Conservation (phyloP, 2,113 vertebrate genomes). For the Dipodomys spectabilis region DNA sequence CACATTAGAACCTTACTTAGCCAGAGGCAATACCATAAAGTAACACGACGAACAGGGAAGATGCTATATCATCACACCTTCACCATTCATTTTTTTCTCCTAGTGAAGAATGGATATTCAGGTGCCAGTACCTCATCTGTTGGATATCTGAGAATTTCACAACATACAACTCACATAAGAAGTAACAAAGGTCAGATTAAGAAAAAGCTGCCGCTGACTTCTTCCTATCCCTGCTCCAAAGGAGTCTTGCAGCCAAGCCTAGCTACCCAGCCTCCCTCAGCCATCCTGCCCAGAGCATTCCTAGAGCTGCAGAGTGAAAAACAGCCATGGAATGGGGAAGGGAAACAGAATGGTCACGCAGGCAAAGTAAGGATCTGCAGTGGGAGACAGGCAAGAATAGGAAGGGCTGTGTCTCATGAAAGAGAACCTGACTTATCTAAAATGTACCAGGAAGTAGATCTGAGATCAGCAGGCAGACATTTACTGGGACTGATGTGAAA, state of each 20-base stretch:
- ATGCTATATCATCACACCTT: neutral
- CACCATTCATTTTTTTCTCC: neutral
- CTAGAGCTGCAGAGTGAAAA: neutral
- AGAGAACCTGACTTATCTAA: neutral
- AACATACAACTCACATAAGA: neutral
- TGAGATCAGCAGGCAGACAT: neutral
- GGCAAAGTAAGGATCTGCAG: neutral
- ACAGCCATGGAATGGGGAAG: neutral
- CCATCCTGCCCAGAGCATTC: neutral
- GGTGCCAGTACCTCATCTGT: neutral
- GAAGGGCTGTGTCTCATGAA: neutral
- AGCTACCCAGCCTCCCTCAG: neutral
- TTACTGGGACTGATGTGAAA: neutral
- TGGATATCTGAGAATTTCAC: slow-evolving; percentile 7
- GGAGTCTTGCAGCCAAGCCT: neutral
- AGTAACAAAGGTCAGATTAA: neutral
- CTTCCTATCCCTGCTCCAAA: neutral
- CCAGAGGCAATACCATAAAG: neutral
- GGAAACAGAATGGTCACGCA: neutral
- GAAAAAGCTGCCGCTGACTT: neutral
- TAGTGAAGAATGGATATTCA: neutral
- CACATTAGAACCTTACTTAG: neutral
- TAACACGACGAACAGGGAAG: neutral
- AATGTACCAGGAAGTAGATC: neutral
- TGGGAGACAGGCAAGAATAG: neutral